Conservation (phyloP, 2,797 vertebrate species). For the Glossophaga mutica region DNA sequence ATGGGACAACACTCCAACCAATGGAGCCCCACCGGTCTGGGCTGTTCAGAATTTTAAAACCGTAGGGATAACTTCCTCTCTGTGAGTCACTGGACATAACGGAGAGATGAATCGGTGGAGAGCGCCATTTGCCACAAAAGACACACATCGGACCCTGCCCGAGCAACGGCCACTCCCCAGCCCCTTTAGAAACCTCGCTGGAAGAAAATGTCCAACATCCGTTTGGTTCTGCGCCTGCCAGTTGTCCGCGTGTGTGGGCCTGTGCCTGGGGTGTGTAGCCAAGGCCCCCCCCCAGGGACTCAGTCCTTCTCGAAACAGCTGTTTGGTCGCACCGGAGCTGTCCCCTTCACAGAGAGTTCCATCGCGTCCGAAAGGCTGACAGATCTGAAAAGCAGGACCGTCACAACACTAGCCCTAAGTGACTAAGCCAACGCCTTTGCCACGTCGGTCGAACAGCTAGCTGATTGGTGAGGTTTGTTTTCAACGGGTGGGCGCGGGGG, state of each 20-base stretch:
- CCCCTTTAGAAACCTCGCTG: no score
- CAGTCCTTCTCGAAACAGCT: not conserved
- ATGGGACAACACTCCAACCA: not conserved
- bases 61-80: not conserved
- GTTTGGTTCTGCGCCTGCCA: no score
- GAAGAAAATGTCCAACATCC: not conserved
- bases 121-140: not conserved
- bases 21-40: not conserved
- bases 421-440: not conserved
- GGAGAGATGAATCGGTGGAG: not conserved
- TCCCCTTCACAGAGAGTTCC: not conserved
- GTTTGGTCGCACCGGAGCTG: not conserved
- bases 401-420: not conserved
- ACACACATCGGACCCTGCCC: accelerated
- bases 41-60: not conserved
- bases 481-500: not conserved
- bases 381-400: not conserved
- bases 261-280: not conserved
- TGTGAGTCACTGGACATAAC: not conserved
- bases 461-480: not conserved
- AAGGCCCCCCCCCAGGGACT: not conserved
- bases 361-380: not conserved
- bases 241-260: not conserved
- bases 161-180: not conserved
- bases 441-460: accelerated